Percentiles rank a stretch among this genome's conserved stretches.
Conservation (phyloP, 2,888 invertebrate genomes). For the Stratiomys singularior region DNA sequence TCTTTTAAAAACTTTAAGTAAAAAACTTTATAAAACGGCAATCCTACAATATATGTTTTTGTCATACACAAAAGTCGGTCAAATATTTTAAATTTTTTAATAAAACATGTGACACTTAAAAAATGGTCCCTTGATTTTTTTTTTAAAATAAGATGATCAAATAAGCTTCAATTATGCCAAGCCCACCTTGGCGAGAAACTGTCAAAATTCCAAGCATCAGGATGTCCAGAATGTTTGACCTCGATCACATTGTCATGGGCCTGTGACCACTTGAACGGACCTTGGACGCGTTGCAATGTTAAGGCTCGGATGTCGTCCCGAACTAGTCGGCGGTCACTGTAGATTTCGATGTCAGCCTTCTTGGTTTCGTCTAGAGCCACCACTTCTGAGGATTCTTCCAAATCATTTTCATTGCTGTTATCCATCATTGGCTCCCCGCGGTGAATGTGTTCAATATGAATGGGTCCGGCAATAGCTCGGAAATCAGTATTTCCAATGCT, state of each 20-base stretch:
- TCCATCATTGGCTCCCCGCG: constrained; percentile 40
- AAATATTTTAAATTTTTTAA: not conserved
- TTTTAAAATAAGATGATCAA: not conserved
- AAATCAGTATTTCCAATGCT: constrained; percentile 61
- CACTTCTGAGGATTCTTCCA: constrained; percentile 23
- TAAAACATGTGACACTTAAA: not conserved
- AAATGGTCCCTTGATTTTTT: not conserved
- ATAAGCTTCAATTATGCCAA: constrained; percentile 57
- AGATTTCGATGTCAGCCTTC: constrained; percentile 60
- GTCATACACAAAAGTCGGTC: not conserved
- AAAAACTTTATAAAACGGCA: constrained; percentile 26
- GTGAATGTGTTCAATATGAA: constrained; percentile 51
- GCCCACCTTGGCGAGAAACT: constrained; percentile 64
- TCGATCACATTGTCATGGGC: constrained; percentile 56
- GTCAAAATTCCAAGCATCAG: constrained; percentile 64
- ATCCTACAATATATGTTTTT: not conserved
- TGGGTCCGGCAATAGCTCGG: constrained; percentile 64
- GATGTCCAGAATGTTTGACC: constrained; percentile 63
- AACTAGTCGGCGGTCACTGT: constrained; percentile 61
- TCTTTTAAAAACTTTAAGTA: constrained; percentile 19
- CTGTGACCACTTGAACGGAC: constrained; percentile 64
- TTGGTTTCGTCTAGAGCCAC: constrained; percentile 24
- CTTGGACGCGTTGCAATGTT: constrained; percentile 57
- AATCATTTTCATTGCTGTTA: constrained; percentile 55
- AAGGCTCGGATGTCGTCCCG: constrained; percentile 63